Evolutionary conservation across 2,888 invertebrate genomes (phyloP).

Genomic region (Agrochola lota): DNA sequence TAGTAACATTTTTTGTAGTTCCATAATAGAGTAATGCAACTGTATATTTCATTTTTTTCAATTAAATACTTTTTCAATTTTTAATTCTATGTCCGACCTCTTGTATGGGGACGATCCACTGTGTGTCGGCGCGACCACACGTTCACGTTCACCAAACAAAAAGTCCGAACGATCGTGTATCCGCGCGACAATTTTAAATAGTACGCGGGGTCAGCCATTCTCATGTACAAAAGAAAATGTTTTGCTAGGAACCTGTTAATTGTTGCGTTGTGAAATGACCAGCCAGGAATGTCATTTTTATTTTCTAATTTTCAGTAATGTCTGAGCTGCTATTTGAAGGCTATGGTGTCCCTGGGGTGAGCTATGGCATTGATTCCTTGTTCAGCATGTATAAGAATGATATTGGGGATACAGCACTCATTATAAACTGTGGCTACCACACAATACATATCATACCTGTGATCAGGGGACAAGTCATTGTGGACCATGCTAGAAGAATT

Average conservation of each 20-base stretch:
- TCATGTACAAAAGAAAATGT: not conserved
- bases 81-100: too few species aligned
- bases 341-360: constrained; percentile 95
- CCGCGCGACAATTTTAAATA: too few species aligned
- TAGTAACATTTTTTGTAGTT: too few species aligned
- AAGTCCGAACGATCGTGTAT: too few species aligned
- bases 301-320: constrained; percentile 93
- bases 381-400: constrained; percentile 93
- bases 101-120: too few species aligned
- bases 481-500: constrained; percentile 94
- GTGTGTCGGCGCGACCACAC: too few species aligned
- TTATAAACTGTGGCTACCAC: constrained; percentile 96
- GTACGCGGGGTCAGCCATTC: too few species aligned
- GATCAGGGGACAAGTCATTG: constrained; percentile 92
- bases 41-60: too few species aligned
- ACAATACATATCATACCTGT: constrained; percentile 97
- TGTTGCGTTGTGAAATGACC: not conserved
- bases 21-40: too few species aligned
- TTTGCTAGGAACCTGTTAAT: too few species aligned
- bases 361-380: constrained; percentile 96
- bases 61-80: too few species aligned
- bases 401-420: constrained; percentile 92
- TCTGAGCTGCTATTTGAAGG: constrained; percentile 98
- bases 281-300: not conserved
- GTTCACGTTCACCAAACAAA: too few species aligned